A percentile compares a stretch with the other conserved stretches of the same genome.
These are phyloP conservation scores for Spinus olivaceus DNA, from an alignment of 2,797 vertebrate genomes.

Conservation along the genomic window DNA sequence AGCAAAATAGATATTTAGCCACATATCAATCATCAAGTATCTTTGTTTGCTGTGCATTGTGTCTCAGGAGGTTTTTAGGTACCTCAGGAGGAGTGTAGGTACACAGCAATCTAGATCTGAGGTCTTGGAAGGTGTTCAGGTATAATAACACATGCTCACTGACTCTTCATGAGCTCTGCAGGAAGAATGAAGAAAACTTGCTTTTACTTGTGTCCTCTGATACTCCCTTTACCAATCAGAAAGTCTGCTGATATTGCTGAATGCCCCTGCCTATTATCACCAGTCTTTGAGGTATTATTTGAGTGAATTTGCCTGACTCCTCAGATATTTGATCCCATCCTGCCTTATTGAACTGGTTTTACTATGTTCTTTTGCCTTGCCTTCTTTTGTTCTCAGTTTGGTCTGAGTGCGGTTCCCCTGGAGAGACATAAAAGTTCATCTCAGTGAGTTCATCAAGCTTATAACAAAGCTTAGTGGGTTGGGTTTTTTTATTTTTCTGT, in stretches of 20 bases:
- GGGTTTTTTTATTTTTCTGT: not conserved
- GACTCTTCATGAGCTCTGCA: not conserved
- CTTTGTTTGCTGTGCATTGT: not conserved
- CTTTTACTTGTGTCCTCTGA: not conserved
- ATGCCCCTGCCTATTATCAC: not conserved
- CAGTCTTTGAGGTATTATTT: not conserved
- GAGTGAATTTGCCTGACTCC: not conserved
- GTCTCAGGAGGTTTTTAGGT: not conserved
- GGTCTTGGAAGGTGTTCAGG: not conserved
- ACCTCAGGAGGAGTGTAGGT: not conserved
- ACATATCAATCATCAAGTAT: fast-evolving
- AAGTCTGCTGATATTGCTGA: not conserved
- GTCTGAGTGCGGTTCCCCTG: not conserved
- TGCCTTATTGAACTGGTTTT: not conserved
- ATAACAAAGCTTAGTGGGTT: not conserved
- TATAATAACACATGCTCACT: not conserved
- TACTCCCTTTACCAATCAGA: not conserved
- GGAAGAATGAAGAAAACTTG: not conserved
- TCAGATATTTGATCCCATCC: not conserved
- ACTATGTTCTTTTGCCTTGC: not conserved
- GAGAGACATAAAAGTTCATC: not conserved
- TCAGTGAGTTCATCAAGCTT: not conserved
- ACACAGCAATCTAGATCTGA: not conserved
- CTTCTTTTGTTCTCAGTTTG: not conserved
- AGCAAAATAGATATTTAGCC: not conserved